Evolutionary conservation across 2,888 invertebrate genomes (phyloP).

Genomic region (Rotaria sp.): DNA sequence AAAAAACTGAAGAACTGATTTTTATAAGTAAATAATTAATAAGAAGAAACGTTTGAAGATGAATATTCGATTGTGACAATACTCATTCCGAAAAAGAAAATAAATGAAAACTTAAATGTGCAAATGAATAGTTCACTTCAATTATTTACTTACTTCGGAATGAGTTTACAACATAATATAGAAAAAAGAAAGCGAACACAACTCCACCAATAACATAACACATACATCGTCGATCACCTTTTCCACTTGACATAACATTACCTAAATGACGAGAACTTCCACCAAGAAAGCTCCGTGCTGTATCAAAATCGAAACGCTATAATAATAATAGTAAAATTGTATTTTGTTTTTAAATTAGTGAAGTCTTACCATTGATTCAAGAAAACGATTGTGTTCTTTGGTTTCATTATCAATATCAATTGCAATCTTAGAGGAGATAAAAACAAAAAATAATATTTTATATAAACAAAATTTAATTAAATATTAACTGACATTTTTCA

Average conservation of each 20-base stretch:
- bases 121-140: neutral
- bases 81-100: neutral
- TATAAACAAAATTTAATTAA: neutral
- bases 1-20: too few species aligned
- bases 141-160: constrained; percentile 8
- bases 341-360: too few species aligned
- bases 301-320: neutral
- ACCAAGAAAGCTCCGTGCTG: neutral
- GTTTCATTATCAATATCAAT: constrained; percentile 14
- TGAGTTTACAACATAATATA: neutral
- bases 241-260: neutral
- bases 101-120: neutral
- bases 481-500: neutral
- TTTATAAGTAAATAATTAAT: too few species aligned
- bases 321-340: neutral
- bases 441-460: neutral
- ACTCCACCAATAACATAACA: neutral
- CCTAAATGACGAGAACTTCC: neutral
- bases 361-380: neutral
- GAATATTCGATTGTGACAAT: neutral
- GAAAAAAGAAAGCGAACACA: neutral
- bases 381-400: neutral
- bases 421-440: neutral
- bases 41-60: neutral
- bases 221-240: neutral